Evolutionary conservation across 2,797 vertebrate species (phyloP).

Genomic region (Ctenopoma multispine): DNA sequence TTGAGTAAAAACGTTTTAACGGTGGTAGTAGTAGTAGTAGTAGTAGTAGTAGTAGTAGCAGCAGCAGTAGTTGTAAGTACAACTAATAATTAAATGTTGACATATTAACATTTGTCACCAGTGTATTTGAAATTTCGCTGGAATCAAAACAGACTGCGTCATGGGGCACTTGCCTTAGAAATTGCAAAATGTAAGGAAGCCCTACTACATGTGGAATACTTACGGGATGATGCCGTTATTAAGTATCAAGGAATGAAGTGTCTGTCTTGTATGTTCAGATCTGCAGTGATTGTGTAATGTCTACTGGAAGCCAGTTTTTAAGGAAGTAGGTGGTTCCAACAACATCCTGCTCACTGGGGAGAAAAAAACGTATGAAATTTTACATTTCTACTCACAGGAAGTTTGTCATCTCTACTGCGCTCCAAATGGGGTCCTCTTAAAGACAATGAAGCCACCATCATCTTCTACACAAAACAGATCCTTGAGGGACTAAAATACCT

Average conservation of each 20-base stretch:
- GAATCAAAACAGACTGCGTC: too few species aligned
- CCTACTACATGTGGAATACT: not conserved
- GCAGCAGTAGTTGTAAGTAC: too few species aligned
- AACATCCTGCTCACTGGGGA: constrained; percentile 14
- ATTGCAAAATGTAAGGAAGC: not conserved
- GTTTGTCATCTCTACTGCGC: constrained; percentile 91
- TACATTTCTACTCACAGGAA: constrained; percentile 78
- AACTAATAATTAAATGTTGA: too few species aligned
- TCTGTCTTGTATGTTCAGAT: constrained; percentile 20
- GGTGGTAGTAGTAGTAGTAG: not conserved
- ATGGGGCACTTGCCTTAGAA: not conserved
- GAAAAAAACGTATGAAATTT: not conserved
- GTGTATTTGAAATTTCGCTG: too few species aligned
- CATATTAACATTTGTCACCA: too few species aligned
- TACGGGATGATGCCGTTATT: not conserved
- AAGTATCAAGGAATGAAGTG: constrained; percentile 27
- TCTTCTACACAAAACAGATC: constrained; percentile 95
- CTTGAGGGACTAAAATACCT: constrained; percentile 92
- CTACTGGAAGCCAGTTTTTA: constrained; percentile 27
- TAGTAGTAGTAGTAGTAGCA: not conserved
- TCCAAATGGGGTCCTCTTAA: constrained; percentile 96
- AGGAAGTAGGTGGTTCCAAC: constrained; percentile 45
- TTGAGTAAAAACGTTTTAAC: not conserved
- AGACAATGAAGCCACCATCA: constrained; percentile 91
- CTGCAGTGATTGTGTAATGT: constrained; percentile 41